Evolutionary conservation across 2,888 invertebrate genomes (phyloP).

Genomic region (Baccha elongata): DNA sequence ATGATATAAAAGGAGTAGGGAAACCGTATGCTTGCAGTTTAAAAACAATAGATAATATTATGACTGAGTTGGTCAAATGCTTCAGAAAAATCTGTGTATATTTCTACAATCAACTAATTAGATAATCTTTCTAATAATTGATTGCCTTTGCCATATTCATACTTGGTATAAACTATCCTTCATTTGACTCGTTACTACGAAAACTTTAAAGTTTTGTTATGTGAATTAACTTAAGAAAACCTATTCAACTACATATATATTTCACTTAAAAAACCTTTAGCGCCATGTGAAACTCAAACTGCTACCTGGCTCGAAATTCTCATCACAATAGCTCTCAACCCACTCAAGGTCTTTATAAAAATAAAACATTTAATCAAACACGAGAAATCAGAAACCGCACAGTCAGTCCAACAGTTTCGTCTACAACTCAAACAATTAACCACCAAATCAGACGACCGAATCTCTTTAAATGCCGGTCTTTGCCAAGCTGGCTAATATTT

Average conservation of each 20-base stretch:
- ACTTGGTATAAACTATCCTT: too few species aligned
- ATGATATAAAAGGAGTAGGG: too few species aligned
- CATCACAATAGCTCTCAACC: slow-evolving; percentile 1
- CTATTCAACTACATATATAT: not conserved
- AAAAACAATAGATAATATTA: too few species aligned
- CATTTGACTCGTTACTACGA: not conserved
- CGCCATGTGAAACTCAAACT: slow-evolving; percentile 11
- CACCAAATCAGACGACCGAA: slow-evolving; percentile 41
- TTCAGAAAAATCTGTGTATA: too few species aligned
- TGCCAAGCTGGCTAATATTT: not conserved
- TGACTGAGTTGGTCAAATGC: too few species aligned
- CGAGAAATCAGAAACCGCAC: slow-evolving; percentile 66
- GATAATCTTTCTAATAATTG: too few species aligned
- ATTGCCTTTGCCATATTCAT: too few species aligned
- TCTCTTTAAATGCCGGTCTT: slow-evolving; percentile 26
- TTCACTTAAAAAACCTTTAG: not conserved
- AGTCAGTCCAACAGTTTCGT: slow-evolving; percentile 5
- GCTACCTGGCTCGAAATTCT: not conserved
- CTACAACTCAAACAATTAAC: slow-evolving; percentile 58
- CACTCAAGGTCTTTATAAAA: slow-evolving; percentile 6
- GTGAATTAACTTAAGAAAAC: slow-evolving; percentile 7
- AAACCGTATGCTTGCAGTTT: too few species aligned
- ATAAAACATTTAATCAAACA: slow-evolving; percentile 56
- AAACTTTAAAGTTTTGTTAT: not conserved
- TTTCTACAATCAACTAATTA: too few species aligned